Conservation (phyloP, 1,140 invertebrate genomes). For the Drosophila novamexicana region DNA sequence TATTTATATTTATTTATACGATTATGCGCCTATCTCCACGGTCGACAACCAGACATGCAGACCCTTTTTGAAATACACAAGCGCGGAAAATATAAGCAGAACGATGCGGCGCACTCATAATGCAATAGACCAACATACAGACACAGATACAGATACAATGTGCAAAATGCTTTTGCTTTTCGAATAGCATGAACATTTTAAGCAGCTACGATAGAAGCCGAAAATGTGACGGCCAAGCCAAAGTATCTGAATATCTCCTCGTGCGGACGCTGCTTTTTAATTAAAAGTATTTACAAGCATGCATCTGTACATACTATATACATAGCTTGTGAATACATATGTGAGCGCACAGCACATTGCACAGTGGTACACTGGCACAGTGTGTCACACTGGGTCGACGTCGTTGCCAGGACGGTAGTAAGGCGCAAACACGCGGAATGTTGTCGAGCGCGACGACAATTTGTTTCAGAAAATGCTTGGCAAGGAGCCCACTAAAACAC, state of each 20-base stretch:
- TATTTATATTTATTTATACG: no score
- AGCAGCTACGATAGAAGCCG: slow-evolving; percentile 39
- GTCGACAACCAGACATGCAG: neutral
- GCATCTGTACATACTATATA: neutral
- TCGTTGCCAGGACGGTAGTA: slow-evolving; percentile 48
- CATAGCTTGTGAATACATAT: slow-evolving; percentile 5
- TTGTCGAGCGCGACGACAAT: slow-evolving; percentile 84
- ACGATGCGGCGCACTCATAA: slow-evolving; percentile 40
- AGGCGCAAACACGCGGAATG: slow-evolving; percentile 79
- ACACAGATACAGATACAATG: slow-evolving; percentile 32
- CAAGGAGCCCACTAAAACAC: slow-evolving; percentile 81
- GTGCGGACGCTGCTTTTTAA: slow-evolving; percentile 63
- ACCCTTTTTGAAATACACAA: neutral
- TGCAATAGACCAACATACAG: slow-evolving; percentile 43
- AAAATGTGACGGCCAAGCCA: slow-evolving; percentile 64
- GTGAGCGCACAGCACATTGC: slow-evolving; percentile 44
- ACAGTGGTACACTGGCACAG: slow-evolving; percentile 65
- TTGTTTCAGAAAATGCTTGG: slow-evolving; percentile 84
- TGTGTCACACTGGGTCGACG: slow-evolving; percentile 64
- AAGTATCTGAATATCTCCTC: slow-evolving; percentile 49
- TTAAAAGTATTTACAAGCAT: slow-evolving; percentile 66
- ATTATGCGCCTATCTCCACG: neutral
- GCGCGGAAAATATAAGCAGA: neutral
- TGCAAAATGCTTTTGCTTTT: slow-evolving; percentile 42
- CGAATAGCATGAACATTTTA: slow-evolving; percentile 26